Base-by-base conservation (phyloP, 2,113 vertebrate genomes). In the Hippoglossus stenolepis region DNA sequence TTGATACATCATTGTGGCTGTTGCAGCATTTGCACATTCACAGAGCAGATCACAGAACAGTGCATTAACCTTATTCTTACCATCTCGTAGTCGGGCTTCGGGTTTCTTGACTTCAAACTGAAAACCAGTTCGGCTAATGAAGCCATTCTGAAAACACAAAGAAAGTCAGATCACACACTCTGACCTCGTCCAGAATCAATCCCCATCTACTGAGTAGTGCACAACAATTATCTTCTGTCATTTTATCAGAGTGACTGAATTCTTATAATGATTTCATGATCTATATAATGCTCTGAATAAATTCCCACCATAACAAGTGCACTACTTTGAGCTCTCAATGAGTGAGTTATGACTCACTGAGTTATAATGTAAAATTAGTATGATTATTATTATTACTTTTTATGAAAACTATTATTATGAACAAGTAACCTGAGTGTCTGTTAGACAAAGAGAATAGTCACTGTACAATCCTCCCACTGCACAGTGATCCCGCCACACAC, bases 11-110 rank as follows among this genome's bases (percentile, higher is more conserved):
- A 10, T 9, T 20, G 12, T 8, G 5, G 21, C 21, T 61, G 15
- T 26, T 43, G 23, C 35, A 21, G 6, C n/a, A 18, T 6, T 21
- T 3, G 49, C 8, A 40, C 28, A 45, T 0, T 31, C 43, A 20
- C 17, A 2, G 35, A 38, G 2, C 9, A 38, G 35, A 38, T 10
- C 8, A 38, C 35, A 38, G 35, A 38, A 38, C 40, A 20, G 15
- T 20, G 2, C 13, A 23, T 43, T 17, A 6, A 58, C 18, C 5
- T 73, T 40, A 13, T 78, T 54, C 70, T 94, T 86, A 96, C 96
- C 97, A 99, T 97, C 94, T 98, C 97, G 8, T 99, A 99, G 87
- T 99, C 97, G 0, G 97, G 97, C 3, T 86, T 91, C 51, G 93
- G 89, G 83, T 95, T 95, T 65, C 96, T 94, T 8, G 77, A 91